Conservation (phyloP, 2,888 invertebrate genomes). For the Meteorus cinctellus region DNA sequence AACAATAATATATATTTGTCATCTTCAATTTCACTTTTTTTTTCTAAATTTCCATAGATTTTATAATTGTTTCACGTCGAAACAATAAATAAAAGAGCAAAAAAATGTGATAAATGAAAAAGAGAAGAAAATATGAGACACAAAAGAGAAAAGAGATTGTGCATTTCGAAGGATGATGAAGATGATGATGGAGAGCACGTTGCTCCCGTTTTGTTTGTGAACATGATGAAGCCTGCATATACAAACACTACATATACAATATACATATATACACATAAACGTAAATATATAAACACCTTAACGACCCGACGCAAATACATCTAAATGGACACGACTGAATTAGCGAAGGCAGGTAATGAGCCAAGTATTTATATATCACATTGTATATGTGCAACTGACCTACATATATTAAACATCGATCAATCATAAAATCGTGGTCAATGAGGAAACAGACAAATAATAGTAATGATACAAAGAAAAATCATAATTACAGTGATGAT, state of each 20-base stretch:
- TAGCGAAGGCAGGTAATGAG: constrained; percentile 55
- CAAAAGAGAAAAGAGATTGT: constrained; percentile 31
- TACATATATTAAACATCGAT: constrained; percentile 47
- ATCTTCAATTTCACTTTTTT: too few species aligned
- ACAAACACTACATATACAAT: background rate
- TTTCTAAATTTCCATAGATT: too few species aligned
- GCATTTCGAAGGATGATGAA: background rate
- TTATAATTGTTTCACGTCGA: background rate
- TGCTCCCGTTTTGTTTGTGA: constrained; percentile 41
- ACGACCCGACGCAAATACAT: constrained; percentile 58
- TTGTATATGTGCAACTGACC: constrained; percentile 36
- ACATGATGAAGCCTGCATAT: background rate
- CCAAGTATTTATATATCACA: constrained; percentile 46
- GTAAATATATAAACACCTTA: constrained; percentile 49
- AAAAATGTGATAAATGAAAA: background rate
- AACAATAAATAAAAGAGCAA: background rate
- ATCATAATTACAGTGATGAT: background rate
- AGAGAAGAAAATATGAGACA: constrained; percentile 26
- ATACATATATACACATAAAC: background rate
- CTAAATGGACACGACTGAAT: constrained; percentile 65
- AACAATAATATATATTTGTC: too few species aligned
- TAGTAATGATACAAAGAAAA: background rate
- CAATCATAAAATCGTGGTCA: constrained; percentile 39
- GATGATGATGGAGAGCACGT: constrained; percentile 42
- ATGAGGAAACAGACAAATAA: background rate